Conservation (phyloP, 2,113 vertebrate genomes). For the Bubo scandiacus region DNA sequence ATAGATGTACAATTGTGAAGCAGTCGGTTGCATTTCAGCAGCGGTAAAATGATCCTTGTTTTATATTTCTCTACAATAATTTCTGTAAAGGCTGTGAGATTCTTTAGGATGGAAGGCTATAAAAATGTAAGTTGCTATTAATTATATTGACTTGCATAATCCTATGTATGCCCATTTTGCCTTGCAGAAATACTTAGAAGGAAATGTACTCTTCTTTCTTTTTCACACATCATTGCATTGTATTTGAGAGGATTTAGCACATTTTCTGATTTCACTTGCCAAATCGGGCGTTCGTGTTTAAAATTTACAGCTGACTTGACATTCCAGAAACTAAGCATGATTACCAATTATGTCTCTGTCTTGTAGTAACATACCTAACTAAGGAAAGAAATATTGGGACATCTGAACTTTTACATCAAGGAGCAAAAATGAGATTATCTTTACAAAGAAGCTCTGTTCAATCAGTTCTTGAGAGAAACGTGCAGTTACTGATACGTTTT, state of each 20-base stretch:
- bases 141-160: not conserved
- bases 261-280: slow-evolving; percentile 2
- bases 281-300: not conserved
- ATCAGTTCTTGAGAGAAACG: not conserved
- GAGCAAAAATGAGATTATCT: not conserved
- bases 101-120: not conserved
- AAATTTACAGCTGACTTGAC: not conserved
- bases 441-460: not conserved
- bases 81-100: not conserved
- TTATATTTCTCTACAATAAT: not conserved
- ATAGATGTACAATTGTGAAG: not conserved
- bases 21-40: not conserved
- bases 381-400: not conserved
- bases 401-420: not conserved
- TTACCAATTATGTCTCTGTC: not conserved
- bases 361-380: not conserved
- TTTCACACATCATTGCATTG: not conserved
- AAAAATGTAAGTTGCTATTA: not conserved
- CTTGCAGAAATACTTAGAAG: not conserved
- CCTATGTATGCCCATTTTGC: not conserved
- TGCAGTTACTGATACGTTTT: not conserved
- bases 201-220: not conserved
- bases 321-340: not conserved
- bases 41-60: not conserved
- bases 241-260: not conserved